Conservation (phyloP, 2,113 vertebrate species). For the Psophia crepitans region DNA sequence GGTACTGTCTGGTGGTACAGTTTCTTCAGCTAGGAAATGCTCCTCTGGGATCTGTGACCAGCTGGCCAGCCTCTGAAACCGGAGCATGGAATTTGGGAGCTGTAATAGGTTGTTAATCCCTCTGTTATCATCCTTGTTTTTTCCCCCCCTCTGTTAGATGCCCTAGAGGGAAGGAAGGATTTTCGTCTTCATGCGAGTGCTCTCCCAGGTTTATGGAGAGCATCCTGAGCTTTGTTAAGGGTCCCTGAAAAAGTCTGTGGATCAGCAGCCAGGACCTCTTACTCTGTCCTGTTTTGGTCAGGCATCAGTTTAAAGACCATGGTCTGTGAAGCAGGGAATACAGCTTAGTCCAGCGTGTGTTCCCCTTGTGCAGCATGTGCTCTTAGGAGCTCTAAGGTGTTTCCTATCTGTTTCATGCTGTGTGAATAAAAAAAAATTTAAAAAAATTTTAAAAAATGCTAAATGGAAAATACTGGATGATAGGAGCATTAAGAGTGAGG, state of each 20-base stretch:
- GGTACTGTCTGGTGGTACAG: neutral
- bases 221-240: fast-evolving
- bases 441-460: neutral
- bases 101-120: neutral
- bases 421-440: neutral
- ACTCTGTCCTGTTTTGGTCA: neutral
- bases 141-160: neutral
- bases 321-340: neutral
- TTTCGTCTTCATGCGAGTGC: neutral
- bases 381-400: neutral
- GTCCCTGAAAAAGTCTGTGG: neutral
- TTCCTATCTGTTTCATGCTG: neutral
- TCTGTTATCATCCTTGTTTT: neutral
- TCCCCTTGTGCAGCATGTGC: fast-evolving
- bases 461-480: neutral
- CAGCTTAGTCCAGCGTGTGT: fast-evolving
- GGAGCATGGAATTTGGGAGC: neutral
- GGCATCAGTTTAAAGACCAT: neutral
- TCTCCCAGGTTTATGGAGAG: neutral
- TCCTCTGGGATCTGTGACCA: neutral
- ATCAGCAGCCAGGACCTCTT: neutral
- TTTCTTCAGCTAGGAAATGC: neutral
- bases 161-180: neutral
- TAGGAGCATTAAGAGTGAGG: neutral
- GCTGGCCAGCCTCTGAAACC: neutral